phyloP scores from a whole-genome alignment of 2,113 vertebrate genomes.

The Hemiprocne comata region DNA sequence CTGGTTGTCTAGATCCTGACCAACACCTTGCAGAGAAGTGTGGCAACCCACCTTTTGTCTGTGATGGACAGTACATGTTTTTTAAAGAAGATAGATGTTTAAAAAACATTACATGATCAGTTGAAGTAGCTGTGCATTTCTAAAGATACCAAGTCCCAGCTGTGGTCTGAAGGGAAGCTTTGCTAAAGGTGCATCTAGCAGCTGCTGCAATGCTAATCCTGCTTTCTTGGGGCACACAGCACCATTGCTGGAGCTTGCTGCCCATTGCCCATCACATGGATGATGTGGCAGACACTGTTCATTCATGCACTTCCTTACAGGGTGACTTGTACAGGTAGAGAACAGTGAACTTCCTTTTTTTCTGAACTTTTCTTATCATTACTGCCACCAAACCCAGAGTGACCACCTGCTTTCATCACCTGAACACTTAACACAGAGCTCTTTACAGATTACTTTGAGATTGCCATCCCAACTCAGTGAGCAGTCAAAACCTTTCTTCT shows the following conservation, averaged over 20 bases:
- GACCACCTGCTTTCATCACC: neutral
- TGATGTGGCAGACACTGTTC: accelerated
- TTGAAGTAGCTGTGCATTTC: neutral
- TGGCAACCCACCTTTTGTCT: neutral
- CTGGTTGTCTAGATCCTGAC: neutral
- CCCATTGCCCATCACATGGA: accelerated
- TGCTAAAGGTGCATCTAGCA: neutral
- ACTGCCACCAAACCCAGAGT: accelerated
- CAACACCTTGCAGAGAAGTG: neutral
- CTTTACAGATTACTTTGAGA: neutral
- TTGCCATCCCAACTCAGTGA: neutral
- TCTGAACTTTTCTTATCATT: neutral
- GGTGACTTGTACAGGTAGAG: neutral
- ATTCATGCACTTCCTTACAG: neutral
- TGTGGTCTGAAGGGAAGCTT: conserved; percentile 1
- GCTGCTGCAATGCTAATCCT: conserved; percentile 16
- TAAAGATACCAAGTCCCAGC: neutral
- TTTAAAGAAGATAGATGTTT: neutral
- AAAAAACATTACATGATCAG: neutral
- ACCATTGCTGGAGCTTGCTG: neutral
- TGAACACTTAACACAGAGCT: neutral
- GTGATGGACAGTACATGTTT: neutral
- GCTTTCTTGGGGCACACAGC: neutral
- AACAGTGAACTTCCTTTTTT: neutral
- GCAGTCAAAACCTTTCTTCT: neutral